Evolutionary conservation across 2,888 invertebrate genomes (phyloP).

Genomic region (Apamea anceps): DNA sequence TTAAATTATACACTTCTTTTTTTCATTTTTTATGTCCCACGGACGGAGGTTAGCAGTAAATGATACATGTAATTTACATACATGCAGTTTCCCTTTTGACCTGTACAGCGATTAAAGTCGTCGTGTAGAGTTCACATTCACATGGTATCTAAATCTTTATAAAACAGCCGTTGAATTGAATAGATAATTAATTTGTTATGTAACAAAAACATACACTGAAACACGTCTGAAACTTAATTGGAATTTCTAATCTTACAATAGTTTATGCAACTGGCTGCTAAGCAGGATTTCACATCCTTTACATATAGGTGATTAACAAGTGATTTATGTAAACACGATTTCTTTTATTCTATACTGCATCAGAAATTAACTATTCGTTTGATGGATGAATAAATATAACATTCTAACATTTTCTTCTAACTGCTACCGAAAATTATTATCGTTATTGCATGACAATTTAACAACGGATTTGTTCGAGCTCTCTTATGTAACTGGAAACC

Average conservation of each 20-base stretch:
- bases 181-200: constrained; percentile 43
- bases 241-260: constrained; percentile 50
- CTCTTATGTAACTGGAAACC: constrained; percentile 63
- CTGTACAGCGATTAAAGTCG: constrained; percentile 29
- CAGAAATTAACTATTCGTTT: constrained; percentile 13
- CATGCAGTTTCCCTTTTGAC: constrained; percentile 54
- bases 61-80: constrained; percentile 31
- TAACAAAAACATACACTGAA: constrained; percentile 44
- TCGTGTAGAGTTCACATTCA: constrained; percentile 57
- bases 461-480: constrained; percentile 45
- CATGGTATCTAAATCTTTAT: constrained; percentile 51
- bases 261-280: constrained; percentile 41
- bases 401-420: constrained; percentile 10
- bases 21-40: constrained; percentile 11
- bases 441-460: constrained; percentile 9
- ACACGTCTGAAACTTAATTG: constrained; percentile 41
- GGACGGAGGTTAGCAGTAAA: constrained; percentile 18
- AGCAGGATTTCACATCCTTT: constrained; percentile 69
- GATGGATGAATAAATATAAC: not conserved
- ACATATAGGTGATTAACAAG: constrained; percentile 24
- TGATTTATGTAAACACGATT: constrained; percentile 52
- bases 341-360: constrained; percentile 38
- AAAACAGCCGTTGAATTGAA: constrained; percentile 41
- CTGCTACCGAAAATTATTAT: constrained; percentile 16
- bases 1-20: constrained; percentile 26